Base-by-base conservation (phyloP, 2,888 invertebrate species). In the Ametastegia equiseti region DNA sequence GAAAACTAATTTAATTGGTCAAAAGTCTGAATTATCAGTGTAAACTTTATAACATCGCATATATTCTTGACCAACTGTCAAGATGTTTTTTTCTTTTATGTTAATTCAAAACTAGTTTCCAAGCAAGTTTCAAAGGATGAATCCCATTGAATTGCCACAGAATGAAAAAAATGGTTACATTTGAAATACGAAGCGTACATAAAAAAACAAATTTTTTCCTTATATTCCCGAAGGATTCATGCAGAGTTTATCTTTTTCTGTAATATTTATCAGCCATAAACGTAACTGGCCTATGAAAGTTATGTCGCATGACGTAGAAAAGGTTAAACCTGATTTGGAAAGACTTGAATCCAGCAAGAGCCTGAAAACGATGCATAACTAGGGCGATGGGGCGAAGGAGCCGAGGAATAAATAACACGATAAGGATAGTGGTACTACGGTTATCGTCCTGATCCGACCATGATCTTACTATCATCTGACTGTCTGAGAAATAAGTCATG, bases 361-460 rank as follows among this genome's bases (percentile, higher is more conserved):
- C 50, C 75, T 30, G 33, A 19, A 15, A 75, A 54, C 75, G 54
- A 75, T 54, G 75, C 36, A 54, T 75, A 36, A 75, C n/a, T n/a
- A n/a, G n/a, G 36, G 36, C 50, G 75, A 54, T 27, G 33, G 50
- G 36, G 30, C 50, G 36, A 33, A 30, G 54, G 36, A 33, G n/a
- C 75, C 54, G 33, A 36, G 36, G 54, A 54, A 75, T 75, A 75
- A 50, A 75, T 75, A 75, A 54, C 54, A 36, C 54, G 50, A 75
- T 75, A 75, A 75, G 36, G 75, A 23, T 19, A 33, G n/a, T 60
- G 23, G 60, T 45, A 75, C 36, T n/a, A n/a, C 36, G n/a, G 75
- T 54, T 50, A 50, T 75, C 54, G 45, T 54, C 50, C 2, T 54
- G 27, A 75, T 75, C 75, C 19, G 33, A 23, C 50, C 33, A 36